Conservation (phyloP, 2,797 vertebrate species). For the Geotrypetes seraphini region DNA sequence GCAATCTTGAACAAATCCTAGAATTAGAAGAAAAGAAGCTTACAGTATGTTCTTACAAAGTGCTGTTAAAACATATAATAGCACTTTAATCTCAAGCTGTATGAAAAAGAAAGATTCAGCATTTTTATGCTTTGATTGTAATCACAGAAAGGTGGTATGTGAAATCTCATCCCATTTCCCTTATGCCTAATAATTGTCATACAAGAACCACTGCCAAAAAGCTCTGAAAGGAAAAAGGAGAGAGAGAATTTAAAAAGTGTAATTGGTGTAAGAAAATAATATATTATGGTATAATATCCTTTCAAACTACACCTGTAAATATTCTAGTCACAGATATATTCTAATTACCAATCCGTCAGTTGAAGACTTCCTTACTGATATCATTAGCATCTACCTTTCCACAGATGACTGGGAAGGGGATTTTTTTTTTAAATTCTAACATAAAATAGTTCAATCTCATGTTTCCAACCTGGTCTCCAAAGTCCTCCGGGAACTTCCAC, state of each 20-base stretch:
- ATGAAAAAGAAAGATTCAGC: too few relatives aligned
- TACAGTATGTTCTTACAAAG: too few relatives aligned
- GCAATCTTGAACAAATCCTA: too few relatives aligned
- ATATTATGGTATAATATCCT: not conserved
- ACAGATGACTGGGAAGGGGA: slow-evolving; percentile 47
- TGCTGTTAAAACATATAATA: too few relatives aligned
- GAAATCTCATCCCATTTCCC: too few relatives aligned
- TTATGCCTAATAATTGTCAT: too few relatives aligned
- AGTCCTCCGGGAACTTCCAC: slow-evolving; percentile 98
- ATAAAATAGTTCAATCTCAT: slow-evolving; percentile 54
- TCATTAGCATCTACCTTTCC: slow-evolving; percentile 60
- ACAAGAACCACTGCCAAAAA: too few relatives aligned
- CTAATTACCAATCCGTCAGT: slow-evolving; percentile 70
- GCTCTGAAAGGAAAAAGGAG: not conserved
- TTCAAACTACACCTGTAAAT: slow-evolving; percentile 21
- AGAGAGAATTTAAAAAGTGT: not conserved
- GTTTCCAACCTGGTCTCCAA: slow-evolving; percentile 95
- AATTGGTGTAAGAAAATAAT: slow-evolving; percentile 1
- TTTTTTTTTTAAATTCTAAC: slow-evolving; percentile 34
- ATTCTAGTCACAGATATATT: slow-evolving; percentile 68
- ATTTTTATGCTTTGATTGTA: too few relatives aligned
- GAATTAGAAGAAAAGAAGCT: too few relatives aligned
- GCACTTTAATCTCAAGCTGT: too few relatives aligned
- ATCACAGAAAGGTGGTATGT: too few relatives aligned
- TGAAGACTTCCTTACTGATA: slow-evolving; percentile 67